Evolutionary conservation across 2,888 invertebrate species (phyloP).

Genomic region (Tipula lateralis): DNA sequence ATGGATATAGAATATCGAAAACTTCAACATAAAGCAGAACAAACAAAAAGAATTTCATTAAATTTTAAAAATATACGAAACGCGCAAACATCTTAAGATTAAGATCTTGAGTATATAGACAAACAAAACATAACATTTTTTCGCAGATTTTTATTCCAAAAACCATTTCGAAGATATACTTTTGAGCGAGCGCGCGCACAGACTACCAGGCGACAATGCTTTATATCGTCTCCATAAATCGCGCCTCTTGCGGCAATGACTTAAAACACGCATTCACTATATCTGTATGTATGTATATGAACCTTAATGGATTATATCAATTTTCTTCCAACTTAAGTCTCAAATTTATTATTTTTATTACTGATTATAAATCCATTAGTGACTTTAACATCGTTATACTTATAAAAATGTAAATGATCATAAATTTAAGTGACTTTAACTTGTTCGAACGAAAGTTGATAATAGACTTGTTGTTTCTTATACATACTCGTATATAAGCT

Average conservation of each 20-base stretch:
- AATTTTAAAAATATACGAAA: background rate
- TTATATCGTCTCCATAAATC: background rate
- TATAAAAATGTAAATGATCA: constrained; percentile 7
- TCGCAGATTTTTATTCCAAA: background rate
- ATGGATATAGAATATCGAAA: constrained; percentile 24
- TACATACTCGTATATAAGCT: no score
- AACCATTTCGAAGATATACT: background rate
- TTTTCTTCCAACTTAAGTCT: background rate
- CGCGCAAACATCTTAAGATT: constrained; percentile 1
- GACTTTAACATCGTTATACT: background rate
- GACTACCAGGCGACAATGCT: background rate
- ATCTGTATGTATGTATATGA: background rate
- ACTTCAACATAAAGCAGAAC: background rate
- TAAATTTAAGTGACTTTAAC: constrained; percentile 15
- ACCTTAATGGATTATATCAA: background rate
- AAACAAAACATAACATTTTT: background rate
- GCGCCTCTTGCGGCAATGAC: background rate
- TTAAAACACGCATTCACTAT: background rate
- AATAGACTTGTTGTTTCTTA: constrained; percentile 14
- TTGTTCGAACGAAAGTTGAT: constrained; percentile 1
- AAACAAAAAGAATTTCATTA: background rate
- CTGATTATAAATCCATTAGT: constrained; percentile 19
- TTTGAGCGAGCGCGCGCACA: background rate
- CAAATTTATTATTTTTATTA: background rate
- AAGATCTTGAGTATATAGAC: background rate